Evolutionary conservation across 2,888 invertebrate species (phyloP).

Genomic region (Periphyllus acericola): DNA sequence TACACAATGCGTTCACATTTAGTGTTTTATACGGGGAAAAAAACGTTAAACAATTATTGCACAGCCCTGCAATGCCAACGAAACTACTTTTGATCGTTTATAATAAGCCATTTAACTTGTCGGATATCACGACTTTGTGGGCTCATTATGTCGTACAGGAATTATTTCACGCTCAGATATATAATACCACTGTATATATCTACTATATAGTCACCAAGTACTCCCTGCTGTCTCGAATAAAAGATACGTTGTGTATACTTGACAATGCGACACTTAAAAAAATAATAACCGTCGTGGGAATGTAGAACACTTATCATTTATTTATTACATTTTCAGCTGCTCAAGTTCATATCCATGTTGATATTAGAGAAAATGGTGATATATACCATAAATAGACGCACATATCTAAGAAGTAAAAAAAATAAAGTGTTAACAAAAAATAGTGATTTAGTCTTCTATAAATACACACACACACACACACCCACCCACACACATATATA

Average conservation of each 20-base stretch:
- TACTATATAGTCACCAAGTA: slow-evolving; percentile 9
- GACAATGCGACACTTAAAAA: slow-evolving; percentile 57
- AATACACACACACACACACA: background rate
- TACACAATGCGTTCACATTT: background rate
- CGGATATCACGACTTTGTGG: slow-evolving; percentile 52
- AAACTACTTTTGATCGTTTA: background rate
- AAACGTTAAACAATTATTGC: background rate
- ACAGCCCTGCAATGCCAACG: background rate
- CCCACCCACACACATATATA: background rate
- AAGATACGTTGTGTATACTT: slow-evolving; percentile 41
- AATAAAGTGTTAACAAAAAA: slow-evolving; percentile 27
- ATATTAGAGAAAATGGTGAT: slow-evolving; percentile 4
- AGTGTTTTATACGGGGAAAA: background rate
- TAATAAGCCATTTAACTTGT: slow-evolving; percentile 53
- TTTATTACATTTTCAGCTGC: slow-evolving; percentile 55
- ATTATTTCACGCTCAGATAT: slow-evolving; percentile 50
- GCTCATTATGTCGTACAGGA: slow-evolving; percentile 42
- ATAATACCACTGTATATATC: background rate
- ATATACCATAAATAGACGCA: slow-evolving; percentile 20
- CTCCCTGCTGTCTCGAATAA: slow-evolving; percentile 47
- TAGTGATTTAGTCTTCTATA: slow-evolving; percentile 27
- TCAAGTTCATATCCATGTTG: slow-evolving; percentile 45
- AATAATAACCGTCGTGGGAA: slow-evolving; percentile 56
- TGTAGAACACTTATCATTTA: slow-evolving; percentile 54
- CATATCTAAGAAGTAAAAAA: background rate